Evolutionary conservation across 2,113 vertebrate species (phyloP).

Genomic region (Falcunculus frontatus): DNA sequence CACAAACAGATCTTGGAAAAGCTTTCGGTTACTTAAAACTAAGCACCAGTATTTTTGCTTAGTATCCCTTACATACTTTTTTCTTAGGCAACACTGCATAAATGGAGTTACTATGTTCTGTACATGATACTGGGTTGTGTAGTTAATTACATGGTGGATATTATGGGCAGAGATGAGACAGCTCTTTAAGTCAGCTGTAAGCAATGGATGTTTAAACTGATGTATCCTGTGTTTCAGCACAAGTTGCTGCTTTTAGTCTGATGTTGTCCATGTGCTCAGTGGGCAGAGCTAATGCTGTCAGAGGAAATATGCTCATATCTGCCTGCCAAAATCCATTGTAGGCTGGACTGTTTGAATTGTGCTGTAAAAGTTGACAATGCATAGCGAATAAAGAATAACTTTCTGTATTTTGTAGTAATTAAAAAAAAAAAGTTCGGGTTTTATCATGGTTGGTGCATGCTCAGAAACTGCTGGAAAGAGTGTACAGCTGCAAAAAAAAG

Average conservation of each 20-base stretch:
- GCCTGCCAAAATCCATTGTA: not conserved
- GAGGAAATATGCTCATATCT: not conserved
- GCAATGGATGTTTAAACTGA: not conserved
- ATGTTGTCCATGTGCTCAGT: not conserved
- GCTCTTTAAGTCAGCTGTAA: too few species aligned
- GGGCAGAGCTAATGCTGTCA: not conserved
- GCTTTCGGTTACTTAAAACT: not conserved
- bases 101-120: not conserved
- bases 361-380: not conserved
- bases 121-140: not conserved
- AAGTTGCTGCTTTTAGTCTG: not conserved
- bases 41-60: not conserved
- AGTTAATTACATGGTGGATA: not conserved
- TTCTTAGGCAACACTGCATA: rapidly evolving
- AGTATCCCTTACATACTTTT: rapidly evolving
- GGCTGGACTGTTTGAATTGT: not conserved
- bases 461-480: not conserved
- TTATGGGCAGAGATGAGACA: not conserved
- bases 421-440: not conserved
- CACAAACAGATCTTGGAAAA: not conserved
- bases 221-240: not conserved
- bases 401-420: not conserved
- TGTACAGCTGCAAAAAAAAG: rapidly evolving
- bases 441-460: rapidly evolving
- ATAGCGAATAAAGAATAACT: not conserved